phyloP scores from a whole-genome alignment of 2,888 invertebrate species.

The Drosophila merina region DNA sequence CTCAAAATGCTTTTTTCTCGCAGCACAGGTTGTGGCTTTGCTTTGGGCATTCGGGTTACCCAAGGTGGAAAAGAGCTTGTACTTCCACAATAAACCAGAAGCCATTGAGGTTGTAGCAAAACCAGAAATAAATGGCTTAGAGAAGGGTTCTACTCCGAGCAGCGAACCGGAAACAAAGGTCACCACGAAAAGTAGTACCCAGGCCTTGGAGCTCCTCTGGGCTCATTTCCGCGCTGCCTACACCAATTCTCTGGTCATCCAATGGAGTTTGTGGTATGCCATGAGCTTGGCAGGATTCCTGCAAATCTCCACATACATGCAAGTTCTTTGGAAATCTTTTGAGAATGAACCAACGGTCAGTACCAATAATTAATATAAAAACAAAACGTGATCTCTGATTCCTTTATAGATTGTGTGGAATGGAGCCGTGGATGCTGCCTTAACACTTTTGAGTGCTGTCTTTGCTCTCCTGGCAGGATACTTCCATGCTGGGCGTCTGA shows the following conservation, averaged over 20 bases:
- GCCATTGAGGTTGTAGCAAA: background rate
- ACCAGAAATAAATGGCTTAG: background rate
- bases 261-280: constrained; percentile 92
- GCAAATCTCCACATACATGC: constrained; percentile 89
- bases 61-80: constrained; percentile 86
- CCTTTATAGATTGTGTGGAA: constrained; percentile 85
- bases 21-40: constrained; percentile 87
- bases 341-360: constrained; percentile 81
- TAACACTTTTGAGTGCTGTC: constrained; percentile 88
- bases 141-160: constrained; percentile 8
- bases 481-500: constrained; percentile 78
- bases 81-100: constrained; percentile 85
- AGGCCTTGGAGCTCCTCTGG: constrained; percentile 84
- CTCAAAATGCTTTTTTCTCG: background rate
- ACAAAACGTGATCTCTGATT: background rate
- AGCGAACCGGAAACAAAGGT: background rate
- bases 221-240: constrained; percentile 87
- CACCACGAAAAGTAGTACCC: background rate
- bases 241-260: constrained; percentile 86
- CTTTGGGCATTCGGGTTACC: constrained; percentile 88
- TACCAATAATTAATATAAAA: background rate
- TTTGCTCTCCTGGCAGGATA: constrained; percentile 86
- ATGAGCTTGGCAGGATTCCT: constrained; percentile 89
- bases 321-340: constrained; percentile 88
- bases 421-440: constrained; percentile 92